Conservation (phyloP, 2,888 invertebrate genomes). For the Sicus ferrugineus region DNA sequence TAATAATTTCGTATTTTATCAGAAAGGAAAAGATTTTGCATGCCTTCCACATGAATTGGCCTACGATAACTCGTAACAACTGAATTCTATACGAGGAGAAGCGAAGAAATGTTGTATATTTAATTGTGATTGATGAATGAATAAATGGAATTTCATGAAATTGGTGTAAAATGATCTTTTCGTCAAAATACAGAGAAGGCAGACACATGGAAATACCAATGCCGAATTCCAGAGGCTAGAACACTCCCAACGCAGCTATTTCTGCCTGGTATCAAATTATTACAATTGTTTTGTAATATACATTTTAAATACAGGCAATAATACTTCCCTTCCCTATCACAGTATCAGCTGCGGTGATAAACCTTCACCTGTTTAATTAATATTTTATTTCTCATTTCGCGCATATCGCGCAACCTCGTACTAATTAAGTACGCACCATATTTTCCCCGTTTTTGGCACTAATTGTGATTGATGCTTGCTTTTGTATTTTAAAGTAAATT, state of each 20-base stretch:
- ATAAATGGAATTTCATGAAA: too few relatives aligned
- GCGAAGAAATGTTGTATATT: too few relatives aligned
- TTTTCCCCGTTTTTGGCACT: not conserved
- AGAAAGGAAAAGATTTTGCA: not conserved
- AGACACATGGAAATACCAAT: too few relatives aligned
- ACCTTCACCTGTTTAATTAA: not conserved
- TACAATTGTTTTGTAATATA: not conserved
- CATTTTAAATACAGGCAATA: not conserved
- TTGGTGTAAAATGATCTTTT: too few relatives aligned
- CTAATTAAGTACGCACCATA: not conserved
- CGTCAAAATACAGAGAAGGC: too few relatives aligned
- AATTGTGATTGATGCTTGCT: conserved; percentile 19
- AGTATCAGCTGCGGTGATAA: not conserved
- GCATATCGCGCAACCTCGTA: not conserved
- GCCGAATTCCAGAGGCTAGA: too few relatives aligned
- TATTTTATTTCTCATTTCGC: not conserved
- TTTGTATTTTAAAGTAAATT: conserved; percentile 13
- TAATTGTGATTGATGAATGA: too few relatives aligned
- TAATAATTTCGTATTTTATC: not conserved
- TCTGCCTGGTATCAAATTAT: not conserved
- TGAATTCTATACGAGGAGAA: not conserved
- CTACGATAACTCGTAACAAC: not conserved
- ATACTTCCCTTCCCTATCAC: not conserved
- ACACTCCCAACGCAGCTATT: too few relatives aligned
- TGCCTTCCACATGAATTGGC: not conserved